Evolutionary conservation across 1,140 invertebrate species (phyloP), one percentile per base, ranked within the genome.

Genomic region (Polypedilum vanderplanki): DNA sequence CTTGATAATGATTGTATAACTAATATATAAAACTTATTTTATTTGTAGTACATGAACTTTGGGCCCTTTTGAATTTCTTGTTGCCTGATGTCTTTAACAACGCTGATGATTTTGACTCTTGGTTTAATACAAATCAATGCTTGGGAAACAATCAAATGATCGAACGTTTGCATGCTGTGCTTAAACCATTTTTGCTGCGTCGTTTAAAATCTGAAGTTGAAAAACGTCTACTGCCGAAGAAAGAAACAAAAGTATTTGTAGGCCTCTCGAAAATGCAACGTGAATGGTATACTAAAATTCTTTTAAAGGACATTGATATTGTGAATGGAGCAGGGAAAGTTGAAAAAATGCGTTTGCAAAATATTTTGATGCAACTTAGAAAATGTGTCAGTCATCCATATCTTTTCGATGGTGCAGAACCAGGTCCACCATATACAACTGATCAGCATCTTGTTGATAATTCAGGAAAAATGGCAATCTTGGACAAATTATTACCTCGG

Each of bases 341-440:
- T 15, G 97, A 99, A 80, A 99, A 99, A 81, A 97, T 98, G 93
- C 86, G 98, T 15, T 84, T 99, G 33, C 93, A 99, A 79, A 99
- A 99, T 81, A 99, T 99, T 84, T 87, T 99, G 0, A 99, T 99
- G 98, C 98, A 99, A 84, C 83, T 99, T 77, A 87, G 96, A 7
- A 98, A 98, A 81, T 99, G 97, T 82, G 94, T 93, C 77, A 99
- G 99, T 83, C 98, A 99, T 85, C 98, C 98, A 0, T 99, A 99
- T 83, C 83, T 99, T 73, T 99, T 99, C 82, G 98, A 99, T 81
- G 98, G 98, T 1, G 97, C 97, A 2, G 98, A 99, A 83, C 97
- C 97, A 0, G 97, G 96, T 75, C 98, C 98, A 1, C 98, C 98
- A 0, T 99, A 98, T 81, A 99, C 98, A 0, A 99, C 98, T 0